phyloP scores from a whole-genome alignment of 2,113 vertebrate genomes.

The Turdus rufiventris region DNA sequence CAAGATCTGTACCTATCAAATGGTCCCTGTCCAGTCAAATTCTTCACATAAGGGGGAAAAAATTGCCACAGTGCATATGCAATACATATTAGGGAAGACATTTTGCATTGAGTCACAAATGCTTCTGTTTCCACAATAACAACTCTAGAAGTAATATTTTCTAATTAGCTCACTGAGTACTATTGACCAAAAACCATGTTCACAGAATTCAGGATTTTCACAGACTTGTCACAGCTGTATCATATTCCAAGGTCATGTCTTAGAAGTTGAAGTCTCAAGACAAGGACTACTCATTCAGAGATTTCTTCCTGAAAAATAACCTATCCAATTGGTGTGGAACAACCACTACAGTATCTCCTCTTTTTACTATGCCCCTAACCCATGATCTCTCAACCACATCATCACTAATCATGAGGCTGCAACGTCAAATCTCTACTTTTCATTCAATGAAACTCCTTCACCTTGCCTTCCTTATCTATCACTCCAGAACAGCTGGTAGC shows the following conservation, averaged over 20 bases:
- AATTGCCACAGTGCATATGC: neutral
- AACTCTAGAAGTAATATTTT: neutral
- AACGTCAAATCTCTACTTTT: neutral
- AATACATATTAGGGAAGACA: neutral
- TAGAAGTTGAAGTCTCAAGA: neutral
- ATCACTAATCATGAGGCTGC: neutral
- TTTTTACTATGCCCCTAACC: neutral
- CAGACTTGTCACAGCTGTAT: neutral
- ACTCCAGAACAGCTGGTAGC: neutral
- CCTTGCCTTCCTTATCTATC: neutral
- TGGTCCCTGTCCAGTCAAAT: neutral
- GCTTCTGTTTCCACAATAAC: neutral
- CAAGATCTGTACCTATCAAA: neutral
- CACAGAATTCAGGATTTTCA: neutral
- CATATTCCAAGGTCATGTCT: neutral
- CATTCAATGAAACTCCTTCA: neutral
- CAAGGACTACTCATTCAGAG: neutral
- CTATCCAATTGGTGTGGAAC: fast-evolving
- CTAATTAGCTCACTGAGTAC: neutral
- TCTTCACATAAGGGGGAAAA: neutral
- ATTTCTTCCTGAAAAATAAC: neutral
- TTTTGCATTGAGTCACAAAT: neutral
- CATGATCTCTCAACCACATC: neutral
- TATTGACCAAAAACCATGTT: neutral
- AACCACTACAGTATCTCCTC: fast-evolving